Conservation (phyloP, 2,888 invertebrate species). For the Watsonalla cultraria region DNA sequence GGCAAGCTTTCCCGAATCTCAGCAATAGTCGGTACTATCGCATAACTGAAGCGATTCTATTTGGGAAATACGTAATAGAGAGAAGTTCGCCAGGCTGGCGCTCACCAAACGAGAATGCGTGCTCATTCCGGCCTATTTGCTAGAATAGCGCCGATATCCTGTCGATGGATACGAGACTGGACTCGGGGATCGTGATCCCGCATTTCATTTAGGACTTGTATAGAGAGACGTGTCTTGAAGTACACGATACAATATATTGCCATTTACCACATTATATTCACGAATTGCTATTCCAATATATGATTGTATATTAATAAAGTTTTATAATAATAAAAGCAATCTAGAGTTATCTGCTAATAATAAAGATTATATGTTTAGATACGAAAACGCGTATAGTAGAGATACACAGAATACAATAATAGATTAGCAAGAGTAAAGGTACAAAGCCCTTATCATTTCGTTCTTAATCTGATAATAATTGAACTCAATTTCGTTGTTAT, state of each 20-base stretch:
- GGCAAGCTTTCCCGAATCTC: constrained; percentile 42
- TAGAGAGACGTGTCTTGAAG: constrained; percentile 20
- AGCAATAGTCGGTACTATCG: constrained; percentile 38
- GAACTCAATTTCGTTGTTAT: constrained; percentile 45
- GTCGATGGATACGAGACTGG: constrained; percentile 43
- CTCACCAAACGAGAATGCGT: constrained; percentile 44
- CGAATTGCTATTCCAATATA: background rate
- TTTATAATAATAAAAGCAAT: constrained; percentile 17
- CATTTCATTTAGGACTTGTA: constrained; percentile 49
- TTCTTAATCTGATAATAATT: constrained; percentile 49
- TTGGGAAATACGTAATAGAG: constrained; percentile 55
- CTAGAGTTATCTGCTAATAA: constrained; percentile 20
- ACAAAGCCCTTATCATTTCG: constrained; percentile 35
- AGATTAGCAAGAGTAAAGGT: constrained; percentile 18
- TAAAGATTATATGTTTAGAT: constrained; percentile 24
- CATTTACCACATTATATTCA: too few relatives aligned
- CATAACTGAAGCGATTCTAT: constrained; percentile 54
- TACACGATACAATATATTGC: background rate
- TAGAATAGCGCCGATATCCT: constrained; percentile 49
- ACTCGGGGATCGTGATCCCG: constrained; percentile 49
- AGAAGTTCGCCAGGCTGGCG: constrained; percentile 59
- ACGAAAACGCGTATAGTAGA: constrained; percentile 27
- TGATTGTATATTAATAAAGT: background rate
- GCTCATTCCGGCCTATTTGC: constrained; percentile 54
- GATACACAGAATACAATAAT: constrained; percentile 16